A percentile compares a stretch with the other conserved stretches of the same genome.
These are phyloP conservation scores for Calameuta idolon DNA, from an alignment of 2,888 invertebrate species.

Conservation along the genomic window DNA sequence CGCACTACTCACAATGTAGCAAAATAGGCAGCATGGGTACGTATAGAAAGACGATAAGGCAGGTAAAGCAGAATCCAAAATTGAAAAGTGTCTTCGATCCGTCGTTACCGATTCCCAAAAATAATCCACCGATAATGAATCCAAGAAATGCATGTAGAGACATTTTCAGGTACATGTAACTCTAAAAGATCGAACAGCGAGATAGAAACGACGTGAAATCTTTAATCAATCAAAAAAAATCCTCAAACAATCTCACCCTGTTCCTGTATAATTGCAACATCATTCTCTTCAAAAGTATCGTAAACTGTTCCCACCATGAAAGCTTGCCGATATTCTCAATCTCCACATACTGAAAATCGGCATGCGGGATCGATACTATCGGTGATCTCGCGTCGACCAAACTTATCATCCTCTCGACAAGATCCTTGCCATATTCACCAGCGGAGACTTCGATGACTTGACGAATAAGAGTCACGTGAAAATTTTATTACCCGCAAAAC, in stretches of 20 bases:
- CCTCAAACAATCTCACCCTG: constrained; percentile 68
- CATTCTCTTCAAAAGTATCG: constrained; percentile 77
- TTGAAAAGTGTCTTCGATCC: constrained; percentile 86
- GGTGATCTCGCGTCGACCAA: constrained; percentile 70
- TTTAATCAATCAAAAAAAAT: background rate
- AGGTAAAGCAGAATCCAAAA: constrained; percentile 86
- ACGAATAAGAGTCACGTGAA: constrained; percentile 36
- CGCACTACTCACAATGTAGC: constrained; percentile 77
- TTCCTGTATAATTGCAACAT: constrained; percentile 81
- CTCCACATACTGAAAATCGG: constrained; percentile 47
- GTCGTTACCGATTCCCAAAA: constrained; percentile 80
- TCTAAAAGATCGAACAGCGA: constrained; percentile 67
- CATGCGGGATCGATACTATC: constrained; percentile 41
- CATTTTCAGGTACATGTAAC: constrained; percentile 78
- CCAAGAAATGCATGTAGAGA: constrained; percentile 78
- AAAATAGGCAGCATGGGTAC: constrained; percentile 86
- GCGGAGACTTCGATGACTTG: constrained; percentile 85
- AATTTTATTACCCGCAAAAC: background rate
- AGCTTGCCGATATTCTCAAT: constrained; percentile 71
- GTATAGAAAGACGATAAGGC: constrained; percentile 83
- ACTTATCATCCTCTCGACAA: constrained; percentile 76
- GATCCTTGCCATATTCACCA: constrained; percentile 80
- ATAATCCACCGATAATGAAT: constrained; percentile 77
- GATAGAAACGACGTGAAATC: constrained; percentile 31
- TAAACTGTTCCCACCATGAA: constrained; percentile 77